Evolutionary conservation across 2,113 vertebrate species (phyloP), one percentile per base, ranked within the genome.

Genomic region (Anguilla rostrata): DNA sequence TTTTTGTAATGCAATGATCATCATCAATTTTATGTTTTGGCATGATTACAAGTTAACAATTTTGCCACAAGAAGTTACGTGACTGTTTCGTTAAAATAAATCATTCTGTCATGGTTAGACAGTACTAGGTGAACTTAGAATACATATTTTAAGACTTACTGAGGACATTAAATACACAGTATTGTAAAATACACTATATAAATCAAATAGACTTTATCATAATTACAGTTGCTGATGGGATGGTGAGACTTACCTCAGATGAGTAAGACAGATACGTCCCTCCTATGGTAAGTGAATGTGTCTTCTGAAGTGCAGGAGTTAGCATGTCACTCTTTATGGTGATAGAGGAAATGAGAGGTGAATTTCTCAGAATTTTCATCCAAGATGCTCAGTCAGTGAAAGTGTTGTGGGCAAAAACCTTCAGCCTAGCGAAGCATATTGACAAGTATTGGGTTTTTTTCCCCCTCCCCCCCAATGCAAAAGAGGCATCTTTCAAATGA

Each of bases 301-400:
- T 16, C 16, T 39, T 53, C 2, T n/a, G n/a, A 83, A 3, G 81
- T 34, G 49, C 14, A 18, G 11, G 18, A 26, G n/a, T 12, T 15
- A 12, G 46, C 49, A 16, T 39, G 40, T 39, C 41, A 11, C 39
- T 46, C 39, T 46, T 81, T 81, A 81, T 22, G 1, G 34, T 41
- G 26, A 1, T 0, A 81, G 26, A 80, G 84, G 84, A 85, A 80
- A n/a, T 41, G 57, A 40, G 15, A 46, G 39, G 34, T 57, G 75
- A 53, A 53, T 56, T 85, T 80, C 84, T 85, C 53, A 80, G 78
- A 85, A 85, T 41, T 15, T n/a, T 39, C 29, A 71, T 40, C 84
- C 11, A 34, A 60, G 79, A 57, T 43, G 43, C 41, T 29, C 26
- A 34, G 84, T 60, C 78, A 80, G 84, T 49, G 56, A 56, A 80